Evolutionary conservation across 1,140 invertebrate genomes (phyloP), one percentile per base, ranked within the genome.

Genomic region (Aphis craccivora): DNA sequence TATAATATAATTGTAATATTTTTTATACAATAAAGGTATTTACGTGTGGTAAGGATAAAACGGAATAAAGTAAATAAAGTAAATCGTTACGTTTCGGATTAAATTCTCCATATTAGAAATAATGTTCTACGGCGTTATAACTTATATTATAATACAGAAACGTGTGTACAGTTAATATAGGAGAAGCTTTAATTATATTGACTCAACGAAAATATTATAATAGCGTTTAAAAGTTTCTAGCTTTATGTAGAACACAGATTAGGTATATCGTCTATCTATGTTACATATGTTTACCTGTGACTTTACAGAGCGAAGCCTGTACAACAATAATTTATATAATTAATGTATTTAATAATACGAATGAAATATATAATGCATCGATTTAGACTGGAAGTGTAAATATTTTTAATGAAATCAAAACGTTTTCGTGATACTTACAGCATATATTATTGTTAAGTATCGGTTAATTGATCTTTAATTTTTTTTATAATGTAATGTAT

Each of bases 1-100:
- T 76, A 76, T n/a, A 35, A n/a, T 76, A 76, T n/a, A 76, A 76
- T 76, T n/a, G 60, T 76, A 76, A 76, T 76, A 76, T 18, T 76
- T 76, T 76, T n/a, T n/a, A 76, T 76, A 76, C n/a, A 76, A 76
- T 76, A 5, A 18, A 76, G 60, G n/a, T 76, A 76, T 35, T 76
- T 76, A 76, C 14, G 18, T 6, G 60, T 6, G 14, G 60, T 76
- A 76, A n/a, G 30, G 14, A n/a, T n/a, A 76, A 76, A 20, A 76
- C 30, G n/a, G 60, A 76, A 76, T 76, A 76, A 76, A 76, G 30
- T 76, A 18, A 1, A 76, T 76, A n/a, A 14, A 76, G 4, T n/a
- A 76, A 76, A 76, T 76, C 60, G n/a, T 67, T 67, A n/a, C 30
- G 30, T 67, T 67, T 67, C 30, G 14, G 30, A 76, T 76, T 76